Conservation (phyloP, 92 coral and sea anemone species). For the Porites rus region DNA sequence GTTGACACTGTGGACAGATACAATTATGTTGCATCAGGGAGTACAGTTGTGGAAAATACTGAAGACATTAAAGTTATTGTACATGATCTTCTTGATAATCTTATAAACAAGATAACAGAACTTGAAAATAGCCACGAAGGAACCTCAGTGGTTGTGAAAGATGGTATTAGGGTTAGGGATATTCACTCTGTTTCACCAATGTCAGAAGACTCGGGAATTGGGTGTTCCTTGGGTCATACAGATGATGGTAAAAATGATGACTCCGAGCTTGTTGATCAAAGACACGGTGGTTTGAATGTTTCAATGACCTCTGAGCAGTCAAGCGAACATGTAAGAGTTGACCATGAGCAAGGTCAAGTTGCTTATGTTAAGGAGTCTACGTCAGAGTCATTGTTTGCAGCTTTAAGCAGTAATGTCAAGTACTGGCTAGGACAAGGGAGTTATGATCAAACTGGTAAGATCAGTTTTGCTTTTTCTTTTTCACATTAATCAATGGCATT, state of each 20-base stretch:
- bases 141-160: background rate
- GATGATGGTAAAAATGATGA: slow-evolving; percentile 20
- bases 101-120: slow-evolving; percentile 57
- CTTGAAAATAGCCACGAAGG: background rate
- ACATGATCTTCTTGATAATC: slow-evolving; percentile 43
- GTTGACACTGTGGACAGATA: background rate
- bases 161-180: background rate
- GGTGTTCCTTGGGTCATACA: slow-evolving; percentile 45
- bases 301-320: background rate
- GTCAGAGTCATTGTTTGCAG: slow-evolving; percentile 48
- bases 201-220: slow-evolving; percentile 89
- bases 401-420: slow-evolving; percentile 83
- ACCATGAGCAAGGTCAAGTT: background rate
- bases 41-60: slow-evolving; percentile 13
- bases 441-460: slow-evolving; percentile 37
- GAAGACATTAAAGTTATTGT: slow-evolving; percentile 55
- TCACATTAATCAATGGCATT: no score
- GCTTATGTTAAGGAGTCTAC: background rate
- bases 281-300: slow-evolving; percentile 3
- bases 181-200: slow-evolving; percentile 51
- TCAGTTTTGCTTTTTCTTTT: background rate
- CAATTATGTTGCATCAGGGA: background rate
- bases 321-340: slow-evolving; percentile 1
- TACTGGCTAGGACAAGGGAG: slow-evolving; percentile 85
- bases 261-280: background rate